phyloP scores from a whole-genome alignment of 2,888 invertebrate species.

The Heliconius hortense region DNA sequence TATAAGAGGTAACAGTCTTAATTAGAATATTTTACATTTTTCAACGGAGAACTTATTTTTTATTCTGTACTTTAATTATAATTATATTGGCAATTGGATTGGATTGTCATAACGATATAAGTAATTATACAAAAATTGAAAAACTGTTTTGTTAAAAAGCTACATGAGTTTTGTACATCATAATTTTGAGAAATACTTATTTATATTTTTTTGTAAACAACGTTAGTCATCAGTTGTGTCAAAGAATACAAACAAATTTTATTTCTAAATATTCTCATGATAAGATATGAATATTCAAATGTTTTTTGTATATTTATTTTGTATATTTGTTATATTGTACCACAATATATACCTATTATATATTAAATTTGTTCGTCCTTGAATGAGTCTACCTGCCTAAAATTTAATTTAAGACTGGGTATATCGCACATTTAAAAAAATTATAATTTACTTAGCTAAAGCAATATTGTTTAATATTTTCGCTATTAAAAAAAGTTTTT shows the following conservation, averaged over 20 bases:
- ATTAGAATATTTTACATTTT: constrained; percentile 23
- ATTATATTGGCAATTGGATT: neutral
- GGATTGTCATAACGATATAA: neutral
- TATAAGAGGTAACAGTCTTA: constrained; percentile 42
- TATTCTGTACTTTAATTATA: neutral
- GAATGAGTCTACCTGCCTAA: neutral
- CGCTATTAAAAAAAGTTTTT: too few species aligned
- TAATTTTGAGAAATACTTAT: neutral
- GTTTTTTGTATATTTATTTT: too few species aligned
- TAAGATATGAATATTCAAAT: neutral
- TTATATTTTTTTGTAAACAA: neutral
- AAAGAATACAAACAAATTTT: neutral
- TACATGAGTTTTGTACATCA: constrained; percentile 3
- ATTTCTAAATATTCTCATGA: neutral
- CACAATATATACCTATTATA: too few species aligned
- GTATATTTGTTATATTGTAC: too few species aligned
- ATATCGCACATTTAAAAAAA: constrained; percentile 1
- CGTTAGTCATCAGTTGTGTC: neutral
- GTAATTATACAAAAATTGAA: constrained; percentile 9
- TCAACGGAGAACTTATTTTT: neutral
- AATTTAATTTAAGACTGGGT: neutral
- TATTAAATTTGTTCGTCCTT: neutral
- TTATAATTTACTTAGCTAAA: neutral
- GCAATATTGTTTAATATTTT: too few species aligned
- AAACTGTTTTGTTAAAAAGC: constrained; percentile 6